Base-by-base conservation (phyloP, 2,888 invertebrate species). In the Xylota sylvarum region DNA sequence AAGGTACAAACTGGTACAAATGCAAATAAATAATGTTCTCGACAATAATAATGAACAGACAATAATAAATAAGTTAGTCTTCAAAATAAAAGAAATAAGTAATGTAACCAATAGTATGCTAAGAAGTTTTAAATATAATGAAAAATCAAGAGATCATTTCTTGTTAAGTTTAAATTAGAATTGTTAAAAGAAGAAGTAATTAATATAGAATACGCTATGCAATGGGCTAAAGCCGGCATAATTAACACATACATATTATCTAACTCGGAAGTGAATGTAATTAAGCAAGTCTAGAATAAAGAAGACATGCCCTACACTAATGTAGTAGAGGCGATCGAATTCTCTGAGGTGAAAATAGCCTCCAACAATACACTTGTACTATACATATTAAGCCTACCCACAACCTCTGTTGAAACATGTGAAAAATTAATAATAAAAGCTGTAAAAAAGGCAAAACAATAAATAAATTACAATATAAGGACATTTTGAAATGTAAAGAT, bases 401-500 rank as follows among this genome's bases (percentile, higher is more conserved):
- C 40, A 4, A 43, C n/a, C 14, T 4, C 40, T 43, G 37, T 1
- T 4, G 7, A 40, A 40, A 9, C 12, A 40, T 40, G 37, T 12
- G 7, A 40, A 40, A 40, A 40, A 40, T 9, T 40, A 9, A 9
- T 40, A 40, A 12, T 40, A 40, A 40, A 40, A 40, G 37, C 37
- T 12, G 9, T 40, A 40, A 40, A 40, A 40, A 40, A 9, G 9
- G 9, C 37, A 40, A 40, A 40, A 40, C 12, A 6, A 40, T 40
- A 12, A 40, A 40, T 40, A 12, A 40, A 40, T 78, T 58, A 40
- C 69, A 87, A 55, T 64, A 58, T 40, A 74, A 76, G 50, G 27
- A 87, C 35, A 55, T 67, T 52, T 88, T 80, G 83, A 72, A 64
- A 55, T 81, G 69, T 60, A 73, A 73, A 55, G 48, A 77, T 55